These are phyloP conservation scores for Melolontha melolontha DNA, from an alignment of 2,888 invertebrate genomes.

Conservation along the genomic window DNA sequence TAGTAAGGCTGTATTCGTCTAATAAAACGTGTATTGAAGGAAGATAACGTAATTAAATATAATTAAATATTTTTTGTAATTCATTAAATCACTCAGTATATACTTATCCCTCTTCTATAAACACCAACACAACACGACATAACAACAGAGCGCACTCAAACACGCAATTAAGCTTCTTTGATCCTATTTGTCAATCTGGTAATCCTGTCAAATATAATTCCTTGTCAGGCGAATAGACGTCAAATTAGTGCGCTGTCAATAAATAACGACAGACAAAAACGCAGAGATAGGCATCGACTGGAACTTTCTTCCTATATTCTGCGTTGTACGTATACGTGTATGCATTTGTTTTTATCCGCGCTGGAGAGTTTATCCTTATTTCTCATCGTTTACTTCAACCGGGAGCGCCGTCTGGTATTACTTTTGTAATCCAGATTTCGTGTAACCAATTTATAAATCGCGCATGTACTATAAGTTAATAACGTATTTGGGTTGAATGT, in stretches of 20 bases:
- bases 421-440: constrained; percentile 2
- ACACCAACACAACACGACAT: constrained; percentile 16
- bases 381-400: too few relatives aligned
- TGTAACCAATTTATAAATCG: constrained; percentile 1
- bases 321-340: neutral
- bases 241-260: constrained; percentile 64
- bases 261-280: constrained; percentile 40
- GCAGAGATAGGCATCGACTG: constrained; percentile 22
- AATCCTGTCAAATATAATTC: constrained; percentile 65
- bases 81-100: neutral
- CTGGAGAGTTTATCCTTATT: constrained; percentile 1
- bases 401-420: neutral
- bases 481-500: too few relatives aligned
- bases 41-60: too few relatives aligned
- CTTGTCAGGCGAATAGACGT: constrained; percentile 61
- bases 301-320: constrained; percentile 8
- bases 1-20: too few relatives aligned
- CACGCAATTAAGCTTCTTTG: constrained; percentile 62
- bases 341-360: constrained; percentile 13
- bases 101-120: neutral
- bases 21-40: too few relatives aligned
- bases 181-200: constrained; percentile 65
- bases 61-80: too few relatives aligned
- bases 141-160: constrained; percentile 52
- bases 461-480: too few relatives aligned